Evolutionary conservation across 1,140 invertebrate genomes (phyloP).

Genomic region (Drosophila saltans): DNA sequence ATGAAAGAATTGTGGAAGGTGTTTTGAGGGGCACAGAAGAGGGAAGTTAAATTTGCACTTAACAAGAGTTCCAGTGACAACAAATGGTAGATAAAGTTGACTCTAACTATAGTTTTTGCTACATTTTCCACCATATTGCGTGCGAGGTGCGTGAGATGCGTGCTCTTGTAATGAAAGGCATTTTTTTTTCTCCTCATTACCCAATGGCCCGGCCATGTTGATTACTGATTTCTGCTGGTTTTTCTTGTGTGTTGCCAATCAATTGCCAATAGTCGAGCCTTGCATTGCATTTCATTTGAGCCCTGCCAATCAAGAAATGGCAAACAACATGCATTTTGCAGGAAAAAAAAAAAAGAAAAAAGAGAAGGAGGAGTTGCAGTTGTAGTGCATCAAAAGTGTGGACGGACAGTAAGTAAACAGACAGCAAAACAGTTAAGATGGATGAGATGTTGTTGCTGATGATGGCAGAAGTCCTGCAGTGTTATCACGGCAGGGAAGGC

Average conservation of each 20-base stretch:
- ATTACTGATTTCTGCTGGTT: conserved; percentile 71
- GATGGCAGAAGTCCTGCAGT: conserved; percentile 54
- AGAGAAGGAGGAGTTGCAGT: no score
- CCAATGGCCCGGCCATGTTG: conserved; percentile 69
- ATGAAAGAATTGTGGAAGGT: conserved; percentile 15
- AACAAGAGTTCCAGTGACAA: conserved; percentile 65
- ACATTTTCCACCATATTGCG: conserved; percentile 27
- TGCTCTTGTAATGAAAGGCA: conserved; percentile 75
- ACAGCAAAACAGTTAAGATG: conserved; percentile 43
- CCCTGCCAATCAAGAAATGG: conserved; percentile 11
- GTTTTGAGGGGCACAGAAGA: neutral
- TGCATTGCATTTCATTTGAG: conserved; percentile 15
- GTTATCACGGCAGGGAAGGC: conserved; percentile 66
- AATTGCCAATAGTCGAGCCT: conserved; percentile 67
- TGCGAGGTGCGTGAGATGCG: conserved; percentile 56
- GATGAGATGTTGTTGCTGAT: conserved; percentile 17
- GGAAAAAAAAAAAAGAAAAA: no score
- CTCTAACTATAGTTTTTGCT: conserved; percentile 22
- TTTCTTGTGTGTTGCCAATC: conserved; percentile 64
- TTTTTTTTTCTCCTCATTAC: conserved; percentile 64
- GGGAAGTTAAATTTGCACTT: conserved; percentile 65
- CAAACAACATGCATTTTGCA: conserved; percentile 39
- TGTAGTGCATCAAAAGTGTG: conserved; percentile 50
- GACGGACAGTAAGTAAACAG: conserved; percentile 74
- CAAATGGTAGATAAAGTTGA: conserved; percentile 57